A percentile compares a stretch with the other conserved stretches of the same genome.
These are phyloP conservation scores for Alloplasta piceator DNA, from an alignment of 2,888 invertebrate genomes.

Conservation along the genomic window DNA sequence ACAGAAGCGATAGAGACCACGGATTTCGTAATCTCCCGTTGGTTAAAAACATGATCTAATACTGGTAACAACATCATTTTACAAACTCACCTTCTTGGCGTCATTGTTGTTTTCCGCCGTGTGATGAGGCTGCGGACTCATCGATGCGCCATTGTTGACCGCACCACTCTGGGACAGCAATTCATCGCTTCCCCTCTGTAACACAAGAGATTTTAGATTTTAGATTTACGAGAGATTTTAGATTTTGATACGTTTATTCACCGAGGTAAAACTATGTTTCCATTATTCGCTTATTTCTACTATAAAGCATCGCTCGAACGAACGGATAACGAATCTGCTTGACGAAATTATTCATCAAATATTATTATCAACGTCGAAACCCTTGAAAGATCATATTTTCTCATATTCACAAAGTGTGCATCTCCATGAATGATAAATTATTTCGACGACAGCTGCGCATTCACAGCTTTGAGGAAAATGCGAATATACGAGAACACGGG, in stretches of 20 bases:
- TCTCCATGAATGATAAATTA: conserved; percentile 10
- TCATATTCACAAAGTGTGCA: conserved; percentile 9
- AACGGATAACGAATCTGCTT: conserved; percentile 18
- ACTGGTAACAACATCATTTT: not conserved
- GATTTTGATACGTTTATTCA: conserved; percentile 31
- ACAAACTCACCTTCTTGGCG: conserved; percentile 93
- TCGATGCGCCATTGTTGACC: conserved; percentile 96
- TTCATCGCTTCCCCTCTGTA: conserved; percentile 99
- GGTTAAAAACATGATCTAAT: not conserved
- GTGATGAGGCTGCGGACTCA: conserved; percentile 90
- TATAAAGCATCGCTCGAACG: not conserved
- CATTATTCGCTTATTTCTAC: no score
- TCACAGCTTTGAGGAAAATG: not conserved
- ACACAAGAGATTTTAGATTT: conserved; percentile 80
- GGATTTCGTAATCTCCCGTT: conserved; percentile 2
- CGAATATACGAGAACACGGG: conserved; percentile 3
- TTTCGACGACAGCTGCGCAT: conserved; percentile 12
- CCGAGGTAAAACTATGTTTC: not conserved
- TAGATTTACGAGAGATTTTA: conserved; percentile 66
- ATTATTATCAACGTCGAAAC: not conserved
- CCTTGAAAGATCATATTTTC: conserved; percentile 3
- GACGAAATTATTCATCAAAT: not conserved
- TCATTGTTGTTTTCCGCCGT: conserved; percentile 97
- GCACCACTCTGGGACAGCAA: conserved; percentile 95
- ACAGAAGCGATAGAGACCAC: conserved; percentile 15